A percentile compares a stretch with the other conserved stretches of the same genome.
Evolutionary conservation across 2,888 invertebrate genomes (phyloP).

Genomic region (Temnothorax unifasciatus): DNA sequence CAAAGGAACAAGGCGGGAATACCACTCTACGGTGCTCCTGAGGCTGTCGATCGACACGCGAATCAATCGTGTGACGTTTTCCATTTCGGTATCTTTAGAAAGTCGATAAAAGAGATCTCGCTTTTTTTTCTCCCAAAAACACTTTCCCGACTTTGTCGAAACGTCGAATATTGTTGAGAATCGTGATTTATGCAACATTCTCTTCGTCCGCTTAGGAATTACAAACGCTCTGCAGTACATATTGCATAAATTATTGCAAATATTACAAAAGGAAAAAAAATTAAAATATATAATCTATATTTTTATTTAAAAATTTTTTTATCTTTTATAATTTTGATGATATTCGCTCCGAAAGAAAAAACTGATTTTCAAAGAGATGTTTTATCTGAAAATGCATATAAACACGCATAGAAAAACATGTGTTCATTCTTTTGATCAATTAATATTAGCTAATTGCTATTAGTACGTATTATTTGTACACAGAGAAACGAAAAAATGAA

Average conservation of each 20-base stretch:
- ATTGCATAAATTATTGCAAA: neutral
- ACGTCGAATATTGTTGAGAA: neutral
- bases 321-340: no score
- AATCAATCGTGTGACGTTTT: conserved; percentile 15
- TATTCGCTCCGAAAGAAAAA: no score
- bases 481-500: no score
- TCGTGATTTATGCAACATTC: neutral
- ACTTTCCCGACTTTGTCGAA: neutral
- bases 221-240: neutral
- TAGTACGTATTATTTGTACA: no score
- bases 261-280: neutral
- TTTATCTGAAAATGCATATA: no score
- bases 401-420: no score
- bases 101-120: neutral
- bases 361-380: no score
- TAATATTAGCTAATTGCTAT: no score
- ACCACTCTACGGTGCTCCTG: neutral
- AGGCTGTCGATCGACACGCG: conserved; percentile 16
- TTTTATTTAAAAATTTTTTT: no score
- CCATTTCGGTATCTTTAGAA: neutral
- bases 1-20: conserved; percentile 12
- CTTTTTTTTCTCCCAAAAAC: neutral
- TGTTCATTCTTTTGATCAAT: no score
- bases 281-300: no score
- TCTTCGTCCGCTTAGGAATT: neutral